These are phyloP conservation scores for Cromileptes altivelis DNA, from an alignment of 2,113 vertebrate genomes.

Conservation along the genomic window DNA sequence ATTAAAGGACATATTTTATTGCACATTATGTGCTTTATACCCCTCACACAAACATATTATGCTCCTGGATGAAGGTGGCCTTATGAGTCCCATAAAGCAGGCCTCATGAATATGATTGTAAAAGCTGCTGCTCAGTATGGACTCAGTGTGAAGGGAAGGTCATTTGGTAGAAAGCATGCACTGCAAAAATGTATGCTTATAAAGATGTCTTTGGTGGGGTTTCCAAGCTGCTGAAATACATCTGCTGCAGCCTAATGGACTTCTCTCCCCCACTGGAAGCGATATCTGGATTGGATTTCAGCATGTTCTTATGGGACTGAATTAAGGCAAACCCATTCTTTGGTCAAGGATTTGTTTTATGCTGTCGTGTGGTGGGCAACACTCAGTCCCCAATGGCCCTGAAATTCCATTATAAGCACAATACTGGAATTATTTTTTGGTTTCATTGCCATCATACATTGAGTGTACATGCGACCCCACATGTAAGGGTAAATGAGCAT, in stretches of 20 bases:
- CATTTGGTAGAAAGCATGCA: slow-evolving; percentile 83
- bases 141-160: slow-evolving; percentile 84
- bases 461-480: slow-evolving; percentile 23
- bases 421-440: slow-evolving; percentile 57
- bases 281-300: slow-evolving; percentile 46
- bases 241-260: slow-evolving; percentile 73
- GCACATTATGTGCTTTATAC: slow-evolving; percentile 94
- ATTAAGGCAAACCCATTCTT: slow-evolving; percentile 61
- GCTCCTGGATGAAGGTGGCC: slow-evolving; percentile 91
- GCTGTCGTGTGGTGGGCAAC: slow-evolving; percentile 47
- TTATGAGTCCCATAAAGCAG: slow-evolving; percentile 93
- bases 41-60: slow-evolving; percentile 95
- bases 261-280: slow-evolving; percentile 38
- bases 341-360: slow-evolving; percentile 63
- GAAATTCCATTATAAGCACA: slow-evolving; percentile 50
- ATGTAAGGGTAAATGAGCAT: slow-evolving; percentile 44
- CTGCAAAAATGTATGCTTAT: slow-evolving; percentile 74
- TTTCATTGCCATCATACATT: slow-evolving; percentile 54
- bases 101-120: slow-evolving; percentile 92
- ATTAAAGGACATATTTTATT: slow-evolving; percentile 96
- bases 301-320: slow-evolving; percentile 35
- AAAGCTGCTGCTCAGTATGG: slow-evolving; percentile 91
- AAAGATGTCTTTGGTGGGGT: slow-evolving; percentile 71
- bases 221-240: slow-evolving; percentile 68
- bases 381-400: slow-evolving; percentile 19